Conservation (phyloP, 2,113 vertebrate species). For the Leucosticte australis region DNA sequence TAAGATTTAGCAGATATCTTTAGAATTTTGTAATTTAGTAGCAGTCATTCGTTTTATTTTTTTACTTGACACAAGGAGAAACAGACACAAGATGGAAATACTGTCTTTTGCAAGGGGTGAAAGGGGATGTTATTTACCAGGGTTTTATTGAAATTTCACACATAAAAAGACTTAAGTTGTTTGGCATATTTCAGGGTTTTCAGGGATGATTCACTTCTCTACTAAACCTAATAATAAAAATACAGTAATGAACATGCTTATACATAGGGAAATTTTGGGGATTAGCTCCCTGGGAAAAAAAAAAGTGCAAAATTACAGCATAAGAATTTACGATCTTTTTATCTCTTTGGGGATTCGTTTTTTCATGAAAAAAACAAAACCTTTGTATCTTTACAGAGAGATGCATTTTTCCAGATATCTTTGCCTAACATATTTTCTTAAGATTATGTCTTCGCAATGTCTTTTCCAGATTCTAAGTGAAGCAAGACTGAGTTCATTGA, state of each 20-base stretch:
- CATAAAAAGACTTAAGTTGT: not conserved
- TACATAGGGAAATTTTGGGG: not conserved
- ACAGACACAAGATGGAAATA: not conserved
- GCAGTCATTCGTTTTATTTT: not conserved
- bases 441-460: not conserved
- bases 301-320: not conserved
- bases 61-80: not conserved
- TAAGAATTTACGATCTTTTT: not conserved
- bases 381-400: not conserved
- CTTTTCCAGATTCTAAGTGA: slow-evolving; percentile 17
- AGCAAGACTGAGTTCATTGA: not conserved
- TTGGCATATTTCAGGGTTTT: not conserved
- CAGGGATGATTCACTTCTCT: not conserved
- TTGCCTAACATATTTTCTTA: not conserved
- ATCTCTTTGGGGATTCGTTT: not conserved
- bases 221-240: not conserved
- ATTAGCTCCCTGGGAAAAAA: not conserved
- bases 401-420: slow-evolving; percentile 12
- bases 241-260: not conserved
- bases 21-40: not conserved
- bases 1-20: not conserved
- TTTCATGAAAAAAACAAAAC: not conserved
- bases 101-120: not conserved
- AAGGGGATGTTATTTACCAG: not conserved
- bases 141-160: not conserved